Conservation (phyloP, 2,797 vertebrate genomes). For the Thamnophis elegans region DNA sequence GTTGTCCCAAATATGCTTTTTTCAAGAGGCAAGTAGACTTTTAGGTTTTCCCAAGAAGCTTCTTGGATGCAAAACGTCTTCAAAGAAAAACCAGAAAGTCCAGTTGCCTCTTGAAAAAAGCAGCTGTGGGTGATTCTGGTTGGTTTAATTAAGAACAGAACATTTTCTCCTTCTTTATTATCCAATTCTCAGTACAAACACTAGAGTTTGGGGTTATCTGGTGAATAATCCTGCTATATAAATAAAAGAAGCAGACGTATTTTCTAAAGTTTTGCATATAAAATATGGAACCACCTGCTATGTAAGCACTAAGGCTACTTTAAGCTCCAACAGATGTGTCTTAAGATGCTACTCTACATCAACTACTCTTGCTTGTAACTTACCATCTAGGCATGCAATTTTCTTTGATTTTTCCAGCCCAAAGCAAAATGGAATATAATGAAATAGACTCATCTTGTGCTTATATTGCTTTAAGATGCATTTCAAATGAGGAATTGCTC, state of each 20-base stretch:
- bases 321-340: not conserved
- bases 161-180: not conserved
- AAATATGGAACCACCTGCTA: not conserved
- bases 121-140: conserved; percentile 40
- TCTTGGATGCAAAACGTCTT: too few relatives aligned
- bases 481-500: not conserved
- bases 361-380: not conserved
- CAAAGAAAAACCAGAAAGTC: too few relatives aligned
- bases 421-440: not conserved
- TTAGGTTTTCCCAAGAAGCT: too few relatives aligned
- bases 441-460: not conserved
- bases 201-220: not conserved
- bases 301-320: not conserved
- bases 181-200: not conserved
- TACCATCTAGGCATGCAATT: not conserved
- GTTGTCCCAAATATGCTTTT: too few relatives aligned
- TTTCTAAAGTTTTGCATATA: accelerated
- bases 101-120: too few relatives aligned
- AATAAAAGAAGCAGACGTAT: not conserved
- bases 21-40: too few relatives aligned
- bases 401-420: not conserved
- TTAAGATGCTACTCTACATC: not conserved
- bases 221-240: not conserved
- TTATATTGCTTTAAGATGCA: not conserved
- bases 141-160: conserved; percentile 10